Base-by-base conservation (phyloP, 2,888 invertebrate species). In the Agonopterix alstromeriana region DNA sequence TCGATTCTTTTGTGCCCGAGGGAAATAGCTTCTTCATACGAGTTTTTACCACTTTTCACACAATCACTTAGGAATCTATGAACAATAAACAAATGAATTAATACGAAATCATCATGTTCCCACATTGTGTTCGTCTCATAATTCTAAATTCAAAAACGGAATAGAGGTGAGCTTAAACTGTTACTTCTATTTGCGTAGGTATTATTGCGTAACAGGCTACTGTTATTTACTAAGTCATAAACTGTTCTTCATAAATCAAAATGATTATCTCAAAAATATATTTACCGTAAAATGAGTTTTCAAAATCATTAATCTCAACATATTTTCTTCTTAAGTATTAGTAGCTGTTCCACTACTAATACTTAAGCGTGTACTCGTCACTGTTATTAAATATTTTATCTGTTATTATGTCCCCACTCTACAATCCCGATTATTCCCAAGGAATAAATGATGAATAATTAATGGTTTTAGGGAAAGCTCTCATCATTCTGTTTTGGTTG, bases 1-100 rank as follows among this genome's bases (percentile, higher is more conserved):
- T 81, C 74, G 84, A 82, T 82, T 75, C 77, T 65, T 76, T 75
- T 75, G 70, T 73, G 63, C 66, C 69, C 67, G 49, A 57, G 73
- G 78, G 78, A 77, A 73, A 76, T 76, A 70, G 72, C 54, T 66
- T 68, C 69, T 71, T 66, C 67, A 69, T 67, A 65, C 69, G 64
- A 61, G 67, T 71, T 73, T 67, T 74, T 73, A 67, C 69, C 64
- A 61, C 67, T 71, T 73, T 67, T 74, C 73, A 67, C 71, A 60
- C 61, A 71, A 70, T 72, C 71, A 72, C 72, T 69, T 61, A 69
- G 61, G 69, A 70, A 70, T 60, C 57, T 55, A 57, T 56, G 59
- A 62, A 43, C 36, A 43, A 36, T 42, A 27, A 43, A 42, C 44
- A 40, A 45, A 47, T 48, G 48, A 47, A 47, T 50, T 47, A 43